These are phyloP conservation scores for Agriopis marginaria DNA, from an alignment of 2,888 invertebrate genomes.

Conservation along the genomic window DNA sequence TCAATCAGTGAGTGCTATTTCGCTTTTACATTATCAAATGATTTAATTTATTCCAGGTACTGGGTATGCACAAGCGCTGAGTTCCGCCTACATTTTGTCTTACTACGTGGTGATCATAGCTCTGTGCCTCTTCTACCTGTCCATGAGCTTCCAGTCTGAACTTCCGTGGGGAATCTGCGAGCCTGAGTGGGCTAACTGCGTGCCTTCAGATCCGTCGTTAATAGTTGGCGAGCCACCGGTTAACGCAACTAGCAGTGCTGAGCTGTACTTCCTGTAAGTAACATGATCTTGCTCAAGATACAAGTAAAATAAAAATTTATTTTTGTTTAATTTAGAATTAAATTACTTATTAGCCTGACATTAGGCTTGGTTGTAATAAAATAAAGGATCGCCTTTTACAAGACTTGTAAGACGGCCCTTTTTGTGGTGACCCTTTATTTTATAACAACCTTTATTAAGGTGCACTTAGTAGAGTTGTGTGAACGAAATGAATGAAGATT, in stretches of 20 bases:
- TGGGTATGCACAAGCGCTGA: slow-evolving; percentile 78
- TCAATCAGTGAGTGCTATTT: too few species aligned
- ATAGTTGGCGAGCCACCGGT: slow-evolving; percentile 43
- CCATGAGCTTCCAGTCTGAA: slow-evolving; percentile 89
- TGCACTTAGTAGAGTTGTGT: too few species aligned
- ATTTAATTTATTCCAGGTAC: slow-evolving; percentile 4
- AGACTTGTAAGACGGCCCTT: too few species aligned
- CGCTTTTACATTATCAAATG: background rate
- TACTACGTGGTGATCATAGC: slow-evolving; percentile 93
- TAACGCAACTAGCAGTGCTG: slow-evolving; percentile 83
- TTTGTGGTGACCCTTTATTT: too few species aligned
- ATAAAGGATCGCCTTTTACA: too few species aligned
- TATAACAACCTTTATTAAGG: too few species aligned
- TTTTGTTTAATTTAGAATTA: too few species aligned
- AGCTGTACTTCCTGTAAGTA: slow-evolving; percentile 78
- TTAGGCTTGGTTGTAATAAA: too few species aligned
- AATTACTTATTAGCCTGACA: too few species aligned
- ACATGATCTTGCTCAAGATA: background rate
- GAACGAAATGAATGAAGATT: too few species aligned
- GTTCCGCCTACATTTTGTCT: slow-evolving; percentile 88
- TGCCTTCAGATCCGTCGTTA: slow-evolving; percentile 67
- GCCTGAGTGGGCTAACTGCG: slow-evolving; percentile 82
- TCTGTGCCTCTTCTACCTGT: slow-evolving; percentile 90
- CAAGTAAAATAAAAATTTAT: too few species aligned
- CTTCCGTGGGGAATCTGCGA: slow-evolving; percentile 91